Percentiles rank a stretch among this genome's conserved stretches.
phyloP scores from a whole-genome alignment of 2,888 invertebrate genomes.

The Spodoptera picta region DNA sequence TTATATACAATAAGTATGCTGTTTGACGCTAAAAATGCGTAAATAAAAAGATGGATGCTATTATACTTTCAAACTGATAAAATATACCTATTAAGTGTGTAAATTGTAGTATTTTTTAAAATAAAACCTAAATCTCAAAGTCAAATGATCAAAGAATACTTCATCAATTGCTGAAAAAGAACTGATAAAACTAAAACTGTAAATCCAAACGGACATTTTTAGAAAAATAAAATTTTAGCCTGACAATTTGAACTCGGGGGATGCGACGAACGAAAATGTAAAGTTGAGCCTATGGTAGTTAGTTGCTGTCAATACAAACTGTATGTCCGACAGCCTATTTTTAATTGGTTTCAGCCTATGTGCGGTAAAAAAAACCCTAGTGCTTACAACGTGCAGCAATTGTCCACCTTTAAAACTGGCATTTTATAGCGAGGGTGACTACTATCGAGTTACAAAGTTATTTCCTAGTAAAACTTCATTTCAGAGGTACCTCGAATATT shows the following conservation, averaged over 20 bases:
- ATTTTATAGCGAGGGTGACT: slow-evolving; percentile 12
- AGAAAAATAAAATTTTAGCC: slow-evolving; percentile 4
- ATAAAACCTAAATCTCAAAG: too few species aligned
- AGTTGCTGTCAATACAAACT: slow-evolving; percentile 35
- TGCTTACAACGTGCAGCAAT: slow-evolving; percentile 37
- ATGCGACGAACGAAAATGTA: slow-evolving; percentile 19
- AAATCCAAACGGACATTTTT: slow-evolving; percentile 6
- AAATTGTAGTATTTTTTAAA: too few species aligned
- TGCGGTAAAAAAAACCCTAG: slow-evolving; percentile 24
- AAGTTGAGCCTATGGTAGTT: slow-evolving; percentile 24
- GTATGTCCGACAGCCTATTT: slow-evolving; percentile 25
- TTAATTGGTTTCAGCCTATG: slow-evolving; percentile 45
- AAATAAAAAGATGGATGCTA: too few species aligned
- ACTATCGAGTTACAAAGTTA: slow-evolving; percentile 10
- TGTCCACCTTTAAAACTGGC: slow-evolving; percentile 31
- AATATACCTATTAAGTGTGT: too few species aligned
- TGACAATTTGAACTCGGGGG: slow-evolving; percentile 7
- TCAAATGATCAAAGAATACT: too few species aligned
- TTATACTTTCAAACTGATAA: too few species aligned
- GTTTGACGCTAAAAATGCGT: too few species aligned
- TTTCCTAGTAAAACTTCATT: background rate
- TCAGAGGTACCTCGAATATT: too few species aligned
- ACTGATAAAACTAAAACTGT: background rate
- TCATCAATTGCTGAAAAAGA: too few species aligned
- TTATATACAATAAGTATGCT: too few species aligned